A percentile compares a stretch with the other conserved stretches of the same genome.
These are phyloP conservation scores for Pinna nobilis DNA, from an alignment of 1,140 invertebrate genomes.

Conservation along the genomic window DNA sequence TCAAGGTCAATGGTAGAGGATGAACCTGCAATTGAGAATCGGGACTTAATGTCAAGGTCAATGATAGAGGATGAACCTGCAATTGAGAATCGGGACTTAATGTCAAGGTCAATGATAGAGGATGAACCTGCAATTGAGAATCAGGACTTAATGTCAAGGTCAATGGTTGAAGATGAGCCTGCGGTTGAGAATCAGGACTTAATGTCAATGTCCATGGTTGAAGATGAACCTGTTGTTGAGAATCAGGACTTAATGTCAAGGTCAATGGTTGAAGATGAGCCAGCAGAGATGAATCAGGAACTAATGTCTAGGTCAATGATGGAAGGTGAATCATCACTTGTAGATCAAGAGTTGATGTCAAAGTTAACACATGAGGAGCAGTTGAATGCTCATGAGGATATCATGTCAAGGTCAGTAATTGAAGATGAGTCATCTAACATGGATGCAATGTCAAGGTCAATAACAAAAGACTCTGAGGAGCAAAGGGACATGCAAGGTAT, in stretches of 20 bases:
- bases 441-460: too few species aligned
- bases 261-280: neutral
- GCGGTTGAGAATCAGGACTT: neutral
- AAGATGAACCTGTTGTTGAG: too few species aligned
- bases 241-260: too few species aligned
- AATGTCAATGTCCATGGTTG: neutral
- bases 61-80: neutral
- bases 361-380: neutral
- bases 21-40: too few species aligned
- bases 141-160: too few species aligned
- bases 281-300: neutral
- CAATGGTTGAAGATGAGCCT: neutral
- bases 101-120: neutral
- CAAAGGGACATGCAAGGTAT: too few species aligned
- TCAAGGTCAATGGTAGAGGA: neutral
- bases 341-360: neutral
- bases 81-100: neutral
- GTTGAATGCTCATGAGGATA: neutral
- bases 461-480: too few species aligned
- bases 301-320: neutral
- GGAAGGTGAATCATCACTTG: neutral
- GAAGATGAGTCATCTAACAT: too few species aligned
- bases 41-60: too few species aligned
- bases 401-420: neutral
- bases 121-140: too few species aligned